Percentiles rank a stretch among this genome's conserved stretches.
phyloP scores from a whole-genome alignment of 2,797 vertebrate genomes.

The Danio kyathit region DNA sequence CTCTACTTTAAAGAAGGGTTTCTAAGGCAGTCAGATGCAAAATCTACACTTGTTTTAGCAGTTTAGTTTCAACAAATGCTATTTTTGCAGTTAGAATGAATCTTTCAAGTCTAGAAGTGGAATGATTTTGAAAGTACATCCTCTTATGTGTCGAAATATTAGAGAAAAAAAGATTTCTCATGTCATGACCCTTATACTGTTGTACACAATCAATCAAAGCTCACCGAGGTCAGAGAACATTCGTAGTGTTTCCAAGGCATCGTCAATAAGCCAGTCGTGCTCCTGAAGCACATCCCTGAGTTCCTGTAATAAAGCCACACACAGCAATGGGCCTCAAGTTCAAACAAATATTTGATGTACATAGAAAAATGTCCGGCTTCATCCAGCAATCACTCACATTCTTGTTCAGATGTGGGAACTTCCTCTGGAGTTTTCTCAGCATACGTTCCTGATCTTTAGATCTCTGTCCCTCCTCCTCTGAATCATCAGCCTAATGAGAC shows the following conservation, averaged over 20 bases:
- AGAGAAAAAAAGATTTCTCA: background rate
- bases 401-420: slow-evolving; percentile 83
- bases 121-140: no score
- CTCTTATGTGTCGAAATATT: no score
- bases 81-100: no score
- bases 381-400: slow-evolving; percentile 74
- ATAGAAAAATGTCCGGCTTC: background rate
- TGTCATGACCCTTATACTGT: background rate
- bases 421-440: slow-evolving; percentile 81
- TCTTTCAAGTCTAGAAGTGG: no score
- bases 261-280: slow-evolving; percentile 85
- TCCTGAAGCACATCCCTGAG: slow-evolving; percentile 87
- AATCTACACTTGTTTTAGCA: no score
- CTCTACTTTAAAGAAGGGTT: no score
- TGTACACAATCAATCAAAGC: slow-evolving; percentile 22
- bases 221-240: slow-evolving; percentile 79
- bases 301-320: slow-evolving; percentile 68
- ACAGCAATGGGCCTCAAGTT: background rate
- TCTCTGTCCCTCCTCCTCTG: slow-evolving; percentile 72
- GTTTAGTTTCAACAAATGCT: no score
- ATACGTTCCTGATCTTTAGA: slow-evolving; percentile 84
- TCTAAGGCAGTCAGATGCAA: no score
- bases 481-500: slow-evolving; percentile 71
- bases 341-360: background rate
- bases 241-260: slow-evolving; percentile 83